These are phyloP conservation scores for Mungos mungo DNA, from an alignment of 2,113 vertebrate genomes.

Conservation along the genomic window DNA sequence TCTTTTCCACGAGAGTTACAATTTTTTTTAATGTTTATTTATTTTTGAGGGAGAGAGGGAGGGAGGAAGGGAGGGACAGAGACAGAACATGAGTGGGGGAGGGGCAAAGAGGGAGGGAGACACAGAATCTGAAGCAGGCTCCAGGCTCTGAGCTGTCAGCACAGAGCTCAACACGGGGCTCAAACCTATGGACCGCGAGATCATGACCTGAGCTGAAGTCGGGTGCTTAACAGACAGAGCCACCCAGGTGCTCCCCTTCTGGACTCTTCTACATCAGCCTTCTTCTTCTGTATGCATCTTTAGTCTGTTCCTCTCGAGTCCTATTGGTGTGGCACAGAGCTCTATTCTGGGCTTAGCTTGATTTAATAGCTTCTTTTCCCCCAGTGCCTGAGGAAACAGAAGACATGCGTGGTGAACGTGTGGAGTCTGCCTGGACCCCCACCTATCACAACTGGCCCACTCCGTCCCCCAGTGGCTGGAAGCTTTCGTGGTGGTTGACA, in stretches of 20 bases:
- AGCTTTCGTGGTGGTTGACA: not conserved
- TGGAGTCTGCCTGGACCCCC: not conserved
- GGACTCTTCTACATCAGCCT: not conserved
- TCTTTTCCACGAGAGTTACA: not conserved
- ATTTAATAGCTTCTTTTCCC: not conserved
- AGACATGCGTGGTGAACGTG: not conserved
- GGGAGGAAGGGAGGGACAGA: too few species aligned
- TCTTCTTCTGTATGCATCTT: not conserved
- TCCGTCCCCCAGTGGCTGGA: not conserved
- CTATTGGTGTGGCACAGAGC: not conserved
- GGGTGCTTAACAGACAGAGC: too few species aligned
- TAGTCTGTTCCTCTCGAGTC: not conserved
- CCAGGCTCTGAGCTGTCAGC: too few species aligned
- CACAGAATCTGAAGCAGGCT: too few species aligned
- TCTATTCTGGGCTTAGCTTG: fast-evolving
- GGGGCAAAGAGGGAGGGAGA: too few species aligned
- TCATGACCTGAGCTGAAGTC: too few species aligned
- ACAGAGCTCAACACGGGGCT: too few species aligned
- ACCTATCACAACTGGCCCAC: not conserved
- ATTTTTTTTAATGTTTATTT: not conserved
- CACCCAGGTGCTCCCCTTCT: not conserved
- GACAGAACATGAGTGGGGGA: too few species aligned
- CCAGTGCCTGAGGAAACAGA: not conserved
- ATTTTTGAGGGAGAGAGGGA: too few species aligned
- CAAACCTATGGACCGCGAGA: too few species aligned